These are phyloP conservation scores for Chaenocephalus aceratus DNA, from an alignment of 2,113 vertebrate genomes.

Conservation along the genomic window DNA sequence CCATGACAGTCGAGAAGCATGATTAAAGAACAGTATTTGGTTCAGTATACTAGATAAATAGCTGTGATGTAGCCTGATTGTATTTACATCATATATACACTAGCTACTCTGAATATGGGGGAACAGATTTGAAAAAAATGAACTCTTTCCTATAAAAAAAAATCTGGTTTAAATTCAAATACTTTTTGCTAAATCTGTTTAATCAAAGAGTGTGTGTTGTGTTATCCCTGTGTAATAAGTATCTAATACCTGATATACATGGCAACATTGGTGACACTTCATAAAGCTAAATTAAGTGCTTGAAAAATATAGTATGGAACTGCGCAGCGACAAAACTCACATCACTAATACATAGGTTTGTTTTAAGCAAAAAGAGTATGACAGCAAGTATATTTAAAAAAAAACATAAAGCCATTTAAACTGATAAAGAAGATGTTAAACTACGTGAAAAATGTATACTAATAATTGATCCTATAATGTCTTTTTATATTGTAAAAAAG, in stretches of 20 bases:
- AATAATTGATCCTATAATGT: neutral
- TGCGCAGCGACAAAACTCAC: conserved; percentile 21
- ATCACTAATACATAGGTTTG: conserved; percentile 18
- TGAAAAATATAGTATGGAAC: conserved; percentile 29
- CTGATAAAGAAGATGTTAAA: neutral
- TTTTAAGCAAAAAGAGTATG: conserved; percentile 75
- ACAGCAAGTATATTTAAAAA: conserved; percentile 63
- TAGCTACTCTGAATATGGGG: conserved; percentile 50
- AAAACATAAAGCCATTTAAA: conserved; percentile 16
- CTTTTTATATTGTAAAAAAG: conserved; percentile 6
- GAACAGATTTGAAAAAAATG: conserved; percentile 37
- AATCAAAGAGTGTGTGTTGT: conserved; percentile 39
- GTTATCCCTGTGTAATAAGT: conserved; percentile 59
- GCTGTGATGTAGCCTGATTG: conserved; percentile 41
- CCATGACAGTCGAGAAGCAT: conserved; percentile 64
- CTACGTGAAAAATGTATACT: neutral
- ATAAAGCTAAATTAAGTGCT: conserved; percentile 46
- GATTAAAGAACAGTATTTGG: conserved; percentile 76
- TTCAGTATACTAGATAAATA: conserved; percentile 74
- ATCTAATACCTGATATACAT: conserved; percentile 74
- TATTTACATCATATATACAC: conserved; percentile 70
- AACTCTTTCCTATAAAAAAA: conserved; percentile 20
- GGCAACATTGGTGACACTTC: conserved; percentile 41
- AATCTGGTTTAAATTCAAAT: conserved; percentile 48
- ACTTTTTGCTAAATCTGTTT: conserved; percentile 38